phyloP scores from a whole-genome alignment of 2,797 vertebrate genomes.

The Danionella dracula region DNA sequence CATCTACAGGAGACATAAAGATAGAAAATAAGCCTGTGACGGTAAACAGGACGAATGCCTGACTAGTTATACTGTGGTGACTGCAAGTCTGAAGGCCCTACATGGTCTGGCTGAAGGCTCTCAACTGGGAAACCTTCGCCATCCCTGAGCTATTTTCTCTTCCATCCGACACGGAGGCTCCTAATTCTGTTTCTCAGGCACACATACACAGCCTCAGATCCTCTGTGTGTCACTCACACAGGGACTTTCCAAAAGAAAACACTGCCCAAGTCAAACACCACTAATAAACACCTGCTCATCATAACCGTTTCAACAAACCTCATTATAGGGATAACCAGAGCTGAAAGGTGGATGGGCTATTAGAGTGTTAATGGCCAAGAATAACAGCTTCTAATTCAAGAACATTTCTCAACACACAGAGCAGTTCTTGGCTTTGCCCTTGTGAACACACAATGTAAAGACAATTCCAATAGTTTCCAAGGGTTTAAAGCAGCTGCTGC shows the following conservation, averaged over 20 bases:
- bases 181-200: constrained; percentile 49
- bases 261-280: not conserved
- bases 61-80: constrained; percentile 24
- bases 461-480: not conserved
- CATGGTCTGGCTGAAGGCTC: constrained; percentile 42
- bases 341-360: not conserved
- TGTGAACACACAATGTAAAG: not conserved
- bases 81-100: constrained; percentile 44
- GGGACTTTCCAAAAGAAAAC: constrained; percentile 27
- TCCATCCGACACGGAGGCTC: constrained; percentile 30
- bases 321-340: constrained; percentile 2
- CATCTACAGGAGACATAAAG: too few species aligned
- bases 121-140: constrained; percentile 33
- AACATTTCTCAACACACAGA: not conserved
- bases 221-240: constrained; percentile 8
- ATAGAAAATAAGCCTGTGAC: not conserved
- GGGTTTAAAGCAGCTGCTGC: not conserved
- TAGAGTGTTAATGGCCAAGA: not conserved
- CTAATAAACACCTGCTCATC: constrained; percentile 13
- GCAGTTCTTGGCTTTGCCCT: not conserved
- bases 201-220: constrained; percentile 9
- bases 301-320: not conserved
- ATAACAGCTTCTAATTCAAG: constrained; percentile 21
- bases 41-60: not conserved
- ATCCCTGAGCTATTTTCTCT: constrained; percentile 52